phyloP scores from a whole-genome alignment of 2,113 vertebrate genomes.

The Clarias magur region DNA sequence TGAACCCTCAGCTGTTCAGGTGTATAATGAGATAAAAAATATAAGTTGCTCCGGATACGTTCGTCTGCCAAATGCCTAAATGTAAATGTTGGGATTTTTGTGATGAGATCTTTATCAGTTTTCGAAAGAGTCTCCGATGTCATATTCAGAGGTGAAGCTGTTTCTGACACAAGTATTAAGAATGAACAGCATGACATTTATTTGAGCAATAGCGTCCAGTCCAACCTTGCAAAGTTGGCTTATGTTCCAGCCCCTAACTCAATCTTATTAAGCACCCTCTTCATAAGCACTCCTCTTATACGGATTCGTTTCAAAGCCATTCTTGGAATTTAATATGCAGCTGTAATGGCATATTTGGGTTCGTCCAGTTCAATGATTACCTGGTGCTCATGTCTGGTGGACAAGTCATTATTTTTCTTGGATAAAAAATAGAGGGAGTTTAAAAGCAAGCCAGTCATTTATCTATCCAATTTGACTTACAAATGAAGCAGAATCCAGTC shows the following conservation, averaged over 20 bases:
- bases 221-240: background rate
- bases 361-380: conserved; percentile 15
- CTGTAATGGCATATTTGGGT: background rate
- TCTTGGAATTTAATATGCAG: background rate
- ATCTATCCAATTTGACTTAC: background rate
- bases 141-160: no score
- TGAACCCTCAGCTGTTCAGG: no score
- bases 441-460: background rate
- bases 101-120: background rate
- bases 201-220: background rate
- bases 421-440: background rate
- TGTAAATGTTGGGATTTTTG: no score
- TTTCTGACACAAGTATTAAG: no score
- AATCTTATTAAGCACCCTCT: background rate
- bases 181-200: background rate
- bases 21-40: no score
- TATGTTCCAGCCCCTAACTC: background rate
- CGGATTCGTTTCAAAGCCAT: background rate
- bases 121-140: no score
- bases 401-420: background rate
- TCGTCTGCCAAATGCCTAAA: no score
- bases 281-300: background rate
- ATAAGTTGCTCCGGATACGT: no score
- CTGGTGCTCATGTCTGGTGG: background rate
- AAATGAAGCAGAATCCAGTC: conserved; percentile 3